Evolutionary conservation across 2,113 vertebrate genomes (phyloP).

Genomic region (Apistogramma diplotaenia): DNA sequence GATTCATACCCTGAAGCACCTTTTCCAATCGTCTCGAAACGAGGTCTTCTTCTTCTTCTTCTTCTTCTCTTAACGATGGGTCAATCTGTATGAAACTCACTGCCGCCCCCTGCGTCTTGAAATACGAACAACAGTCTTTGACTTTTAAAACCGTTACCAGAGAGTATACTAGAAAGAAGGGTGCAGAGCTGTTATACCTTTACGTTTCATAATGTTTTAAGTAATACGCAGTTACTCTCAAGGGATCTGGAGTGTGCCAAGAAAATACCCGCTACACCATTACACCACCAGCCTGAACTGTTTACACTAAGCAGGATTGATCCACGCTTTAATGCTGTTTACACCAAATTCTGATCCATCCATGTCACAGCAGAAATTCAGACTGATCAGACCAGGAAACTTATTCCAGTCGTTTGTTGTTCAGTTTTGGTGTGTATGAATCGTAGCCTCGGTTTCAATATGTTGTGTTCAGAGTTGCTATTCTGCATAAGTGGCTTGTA

Average conservation of each 20-base stretch:
- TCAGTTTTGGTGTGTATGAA: not conserved
- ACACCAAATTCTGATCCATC: not conserved
- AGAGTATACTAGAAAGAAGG: not conserved
- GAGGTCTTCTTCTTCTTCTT: not conserved
- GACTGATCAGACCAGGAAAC: not conserved
- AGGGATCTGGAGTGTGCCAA: not conserved
- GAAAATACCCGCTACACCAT: not conserved
- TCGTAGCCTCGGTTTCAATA: not conserved
- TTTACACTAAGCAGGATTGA: not conserved
- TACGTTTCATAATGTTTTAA: not conserved
- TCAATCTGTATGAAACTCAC: not conserved
- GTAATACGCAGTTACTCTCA: not conserved
- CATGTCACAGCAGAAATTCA: not conserved
- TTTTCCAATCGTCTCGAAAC: not conserved
- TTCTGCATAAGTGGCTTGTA: not conserved
- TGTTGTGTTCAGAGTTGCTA: not conserved
- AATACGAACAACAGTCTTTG: not conserved
- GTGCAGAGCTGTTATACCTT: not conserved
- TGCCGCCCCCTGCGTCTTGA: not conserved
- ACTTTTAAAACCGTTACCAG: not conserved
- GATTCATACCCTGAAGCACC: not conserved
- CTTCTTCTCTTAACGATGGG: not conserved
- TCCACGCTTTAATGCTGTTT: not conserved
- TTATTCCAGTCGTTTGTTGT: not conserved
- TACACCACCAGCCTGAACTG: not conserved